phyloP scores from a whole-genome alignment of 2,888 invertebrate species.

The Mythimna loreyi region DNA sequence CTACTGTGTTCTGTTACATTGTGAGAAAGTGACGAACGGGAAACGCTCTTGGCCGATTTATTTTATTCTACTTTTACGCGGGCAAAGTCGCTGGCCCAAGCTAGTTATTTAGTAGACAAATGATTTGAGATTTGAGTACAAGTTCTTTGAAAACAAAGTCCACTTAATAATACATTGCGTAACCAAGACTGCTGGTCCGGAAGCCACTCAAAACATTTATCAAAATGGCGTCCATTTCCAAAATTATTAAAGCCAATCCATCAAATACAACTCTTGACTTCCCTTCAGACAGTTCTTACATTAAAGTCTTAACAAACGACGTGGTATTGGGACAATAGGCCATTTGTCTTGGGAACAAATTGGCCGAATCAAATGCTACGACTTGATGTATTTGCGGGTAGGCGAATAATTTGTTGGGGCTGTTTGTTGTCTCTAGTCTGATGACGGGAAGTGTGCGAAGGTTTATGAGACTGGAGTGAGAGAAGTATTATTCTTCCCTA shows the following conservation, averaged over 20 bases:
- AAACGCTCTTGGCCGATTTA: too few species aligned
- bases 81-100: too few species aligned
- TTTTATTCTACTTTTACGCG: too few species aligned
- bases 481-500: too few species aligned
- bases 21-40: too few species aligned
- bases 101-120: too few species aligned
- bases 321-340: conserved; percentile 49
- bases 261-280: conserved; percentile 36
- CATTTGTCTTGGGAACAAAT: conserved; percentile 64
- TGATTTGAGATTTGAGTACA: too few species aligned
- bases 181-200: background rate
- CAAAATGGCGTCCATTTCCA: conserved; percentile 12
- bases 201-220: background rate
- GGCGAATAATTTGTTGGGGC: conserved; percentile 51
- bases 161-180: background rate
- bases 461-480: too few species aligned
- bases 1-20: too few species aligned
- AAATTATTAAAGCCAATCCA: conserved; percentile 34
- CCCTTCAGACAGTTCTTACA: conserved; percentile 23
- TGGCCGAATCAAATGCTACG: conserved; percentile 58
- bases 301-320: conserved; percentile 58
- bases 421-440: conserved; percentile 29
- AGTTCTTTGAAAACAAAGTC: background rate
- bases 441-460: background rate
- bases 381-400: conserved; percentile 53